A percentile compares a stretch with the other conserved stretches of the same genome.
These are phyloP conservation scores for Scaptomyza parva DNA, from an alignment of 2,888 invertebrate species.

Conservation along the genomic window DNA sequence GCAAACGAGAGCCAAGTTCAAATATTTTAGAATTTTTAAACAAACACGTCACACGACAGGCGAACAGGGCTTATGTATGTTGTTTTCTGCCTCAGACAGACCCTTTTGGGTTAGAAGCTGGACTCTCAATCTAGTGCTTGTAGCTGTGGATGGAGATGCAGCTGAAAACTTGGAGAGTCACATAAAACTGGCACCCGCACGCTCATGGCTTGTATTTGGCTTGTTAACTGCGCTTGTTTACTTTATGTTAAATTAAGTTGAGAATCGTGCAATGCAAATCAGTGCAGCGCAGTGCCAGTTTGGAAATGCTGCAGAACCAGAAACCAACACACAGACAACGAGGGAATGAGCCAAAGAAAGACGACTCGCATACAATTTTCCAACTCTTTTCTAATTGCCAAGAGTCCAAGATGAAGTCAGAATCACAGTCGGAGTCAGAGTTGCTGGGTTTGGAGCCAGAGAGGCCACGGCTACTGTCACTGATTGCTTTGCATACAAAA, in stretches of 20 bases:
- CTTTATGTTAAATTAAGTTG: constrained; percentile 83
- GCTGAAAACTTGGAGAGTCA: constrained; percentile 16
- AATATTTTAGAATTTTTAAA: constrained; percentile 72
- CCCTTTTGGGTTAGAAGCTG: constrained; percentile 46
- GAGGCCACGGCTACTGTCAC: constrained; percentile 63
- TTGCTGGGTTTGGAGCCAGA: constrained; percentile 31
- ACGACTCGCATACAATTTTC: constrained; percentile 70
- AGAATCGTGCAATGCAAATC: constrained; percentile 83
- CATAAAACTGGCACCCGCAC: constrained; percentile 69
- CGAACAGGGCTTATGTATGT: constrained; percentile 44
- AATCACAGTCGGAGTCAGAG: constrained; percentile 23
- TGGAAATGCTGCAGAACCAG: constrained; percentile 53
- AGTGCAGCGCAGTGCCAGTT: constrained; percentile 60
- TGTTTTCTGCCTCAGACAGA: too few species aligned
- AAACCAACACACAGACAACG: constrained; percentile 16
- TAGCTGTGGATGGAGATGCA: constrained; percentile 12
- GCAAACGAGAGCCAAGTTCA: constrained; percentile 36
- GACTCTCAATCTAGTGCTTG: constrained; percentile 8
- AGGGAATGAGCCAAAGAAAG: constrained; percentile 7
- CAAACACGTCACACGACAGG: constrained; percentile 74
- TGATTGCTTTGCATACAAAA: constrained; percentile 79
- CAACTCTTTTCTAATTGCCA: constrained; percentile 79
- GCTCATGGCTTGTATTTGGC: constrained; percentile 79
- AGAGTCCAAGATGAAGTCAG: constrained; percentile 42
- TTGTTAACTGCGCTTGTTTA: constrained; percentile 82